These are phyloP conservation scores for Chelonus insularis DNA, from an alignment of 1,140 invertebrate genomes.

Conservation along the genomic window DNA sequence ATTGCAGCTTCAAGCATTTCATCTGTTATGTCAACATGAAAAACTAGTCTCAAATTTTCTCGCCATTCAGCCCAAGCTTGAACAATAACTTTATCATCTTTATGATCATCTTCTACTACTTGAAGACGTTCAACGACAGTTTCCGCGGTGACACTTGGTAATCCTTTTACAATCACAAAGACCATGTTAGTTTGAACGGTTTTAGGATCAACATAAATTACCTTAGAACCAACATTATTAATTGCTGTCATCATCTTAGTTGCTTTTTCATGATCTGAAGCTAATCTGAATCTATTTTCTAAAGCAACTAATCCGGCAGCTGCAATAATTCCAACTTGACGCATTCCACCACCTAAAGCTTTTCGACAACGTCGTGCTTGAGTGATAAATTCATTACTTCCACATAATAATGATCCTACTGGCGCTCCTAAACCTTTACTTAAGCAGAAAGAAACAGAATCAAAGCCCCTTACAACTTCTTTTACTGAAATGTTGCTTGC, in stretches of 20 bases:
- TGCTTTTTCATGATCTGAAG: constrained; percentile 76
- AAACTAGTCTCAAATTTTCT: constrained; percentile 65
- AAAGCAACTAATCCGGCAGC: constrained; percentile 84
- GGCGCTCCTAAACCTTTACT: constrained; percentile 91
- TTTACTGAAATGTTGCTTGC: constrained; percentile 65
- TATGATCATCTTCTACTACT: constrained; percentile 55
- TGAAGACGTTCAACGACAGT: constrained; percentile 65
- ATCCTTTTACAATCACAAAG: constrained; percentile 65
- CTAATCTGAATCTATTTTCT: constrained; percentile 72
- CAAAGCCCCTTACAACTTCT: constrained; percentile 71
- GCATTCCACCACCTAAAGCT: constrained; percentile 88
- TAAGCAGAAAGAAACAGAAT: constrained; percentile 80
- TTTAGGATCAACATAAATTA: constrained; percentile 67
- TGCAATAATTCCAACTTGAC: constrained; percentile 86
- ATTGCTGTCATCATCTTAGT: constrained; percentile 70
- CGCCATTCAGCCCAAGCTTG: constrained; percentile 62
- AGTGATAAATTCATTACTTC: constrained; percentile 75
- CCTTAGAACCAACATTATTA: constrained; percentile 31
- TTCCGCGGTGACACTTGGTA: constrained; percentile 54
- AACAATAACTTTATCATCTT: constrained; percentile 60
- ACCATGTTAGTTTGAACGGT: constrained; percentile 80
- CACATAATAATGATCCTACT: constrained; percentile 83
- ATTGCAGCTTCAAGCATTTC: constrained; percentile 67
- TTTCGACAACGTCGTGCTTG: constrained; percentile 77
- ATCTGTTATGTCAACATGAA: constrained; percentile 69